Base-by-base conservation (phyloP, 2,888 invertebrate genomes). In the Nephrotoma flavescens region DNA sequence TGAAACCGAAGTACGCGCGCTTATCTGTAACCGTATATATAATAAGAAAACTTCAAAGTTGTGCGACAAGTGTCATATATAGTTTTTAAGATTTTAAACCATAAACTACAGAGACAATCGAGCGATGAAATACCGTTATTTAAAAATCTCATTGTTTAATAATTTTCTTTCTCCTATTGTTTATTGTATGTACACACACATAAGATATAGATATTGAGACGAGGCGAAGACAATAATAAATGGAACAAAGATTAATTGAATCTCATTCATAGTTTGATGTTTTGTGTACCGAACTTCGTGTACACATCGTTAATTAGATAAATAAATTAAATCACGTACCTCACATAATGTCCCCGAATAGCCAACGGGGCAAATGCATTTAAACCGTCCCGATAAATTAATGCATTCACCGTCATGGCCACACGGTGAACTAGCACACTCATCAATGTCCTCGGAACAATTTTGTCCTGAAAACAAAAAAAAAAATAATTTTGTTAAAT, bases 351-450 rank as follows among this genome's bases (percentile, higher is more conserved):
- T 93, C 87, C 98, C 98, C 87, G 96, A 96, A 92, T 95, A 97
- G 88, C 97, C 97, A 87, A 96, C 95, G 86, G 96, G 97, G 91
- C 97, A 97, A 89, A 97, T 96, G 92, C 97, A 97, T 90, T 96
- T 95, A 92, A 96, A 97, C 86, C 95, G 95, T 91, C 96, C 96
- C 87, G 96, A 95, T 91, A 96, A 93, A 91, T 98, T 97, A 71
- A 96, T 95, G 91, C 98, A 98, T 91, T 97, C 96, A 89, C 97
- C 98, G 86, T 97, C 97, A 92, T 98, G 96, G 90, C 95, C 94
- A 92, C 98, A 98, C 1, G 98, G 97, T 88, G 94, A 95, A 88
- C 95, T 94, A 88, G 95, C 95, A 92, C 98, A 98, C 91, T 97
- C 97, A 92, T 97, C 95, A 88, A 97, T 95, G 92, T 97, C 96